Evolutionary conservation across 2,113 vertebrate species (phyloP).

Genomic region (Sturnira hondurensis): DNA sequence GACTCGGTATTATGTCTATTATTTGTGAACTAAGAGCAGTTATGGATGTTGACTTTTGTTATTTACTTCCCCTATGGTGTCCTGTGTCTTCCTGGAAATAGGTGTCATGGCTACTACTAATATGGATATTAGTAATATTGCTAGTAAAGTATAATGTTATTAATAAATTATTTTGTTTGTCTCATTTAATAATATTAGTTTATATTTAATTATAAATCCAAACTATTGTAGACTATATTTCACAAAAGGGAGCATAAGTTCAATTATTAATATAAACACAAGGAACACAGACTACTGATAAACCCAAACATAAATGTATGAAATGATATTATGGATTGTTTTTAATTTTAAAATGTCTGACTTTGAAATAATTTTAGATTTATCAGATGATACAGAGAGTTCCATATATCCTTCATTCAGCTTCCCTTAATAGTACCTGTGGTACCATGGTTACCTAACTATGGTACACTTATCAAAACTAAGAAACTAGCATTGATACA

Average conservation of each 20-base stretch:
- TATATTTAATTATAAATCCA: not conserved
- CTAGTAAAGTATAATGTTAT: not conserved
- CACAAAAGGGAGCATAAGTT: not conserved
- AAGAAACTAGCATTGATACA: not conserved
- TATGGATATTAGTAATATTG: not conserved
- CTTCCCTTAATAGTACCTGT: not conserved
- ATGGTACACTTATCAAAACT: not conserved
- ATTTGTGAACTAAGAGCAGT: not conserved
- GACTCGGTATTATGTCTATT: not conserved
- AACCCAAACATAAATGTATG: not conserved
- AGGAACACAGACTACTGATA: not conserved
- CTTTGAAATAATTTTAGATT: not conserved
- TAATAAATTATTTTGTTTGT: not conserved
- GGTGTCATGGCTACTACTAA: not conserved
- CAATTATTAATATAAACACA: not conserved
- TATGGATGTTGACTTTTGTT: not conserved
- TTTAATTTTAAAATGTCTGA: not conserved
- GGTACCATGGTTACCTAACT: not conserved
- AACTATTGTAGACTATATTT: not conserved
- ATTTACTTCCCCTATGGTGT: not conserved
- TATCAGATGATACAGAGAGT: not conserved
- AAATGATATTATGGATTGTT: not conserved
- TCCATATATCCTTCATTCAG: not conserved
- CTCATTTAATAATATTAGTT: not conserved
- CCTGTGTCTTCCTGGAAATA: not conserved